These are phyloP conservation scores for Zalophus californianus DNA, from an alignment of 2,797 vertebrate genomes.

Conservation along the genomic window DNA sequence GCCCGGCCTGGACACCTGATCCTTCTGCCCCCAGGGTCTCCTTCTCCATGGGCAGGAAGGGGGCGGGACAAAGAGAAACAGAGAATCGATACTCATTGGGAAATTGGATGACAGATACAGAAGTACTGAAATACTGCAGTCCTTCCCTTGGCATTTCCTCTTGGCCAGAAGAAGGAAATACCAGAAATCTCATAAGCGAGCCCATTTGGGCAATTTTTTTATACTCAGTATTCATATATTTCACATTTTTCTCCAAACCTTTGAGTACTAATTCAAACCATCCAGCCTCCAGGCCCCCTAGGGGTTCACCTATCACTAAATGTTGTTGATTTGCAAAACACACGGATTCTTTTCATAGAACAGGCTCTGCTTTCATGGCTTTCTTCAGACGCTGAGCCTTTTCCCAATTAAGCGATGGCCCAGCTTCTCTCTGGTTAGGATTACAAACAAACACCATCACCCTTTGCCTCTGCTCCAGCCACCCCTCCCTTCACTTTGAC, in stretches of 20 bases:
- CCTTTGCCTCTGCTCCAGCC: constrained; percentile 43
- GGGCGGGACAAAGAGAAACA: background rate
- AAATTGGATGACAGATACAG: constrained; percentile 69
- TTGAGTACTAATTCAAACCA: constrained; percentile 79
- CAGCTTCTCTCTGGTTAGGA: constrained; percentile 79
- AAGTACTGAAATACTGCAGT: constrained; percentile 71
- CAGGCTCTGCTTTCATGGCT: constrained; percentile 67
- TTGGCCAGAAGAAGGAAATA: constrained; percentile 80
- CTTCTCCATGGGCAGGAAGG: background rate
- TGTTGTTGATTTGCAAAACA: constrained; percentile 82
- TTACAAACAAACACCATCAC: constrained; percentile 81
- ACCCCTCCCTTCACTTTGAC: constrained; percentile 71
- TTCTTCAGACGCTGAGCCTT: constrained; percentile 77
- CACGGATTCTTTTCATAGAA: constrained; percentile 72
- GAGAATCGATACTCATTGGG: constrained; percentile 58
- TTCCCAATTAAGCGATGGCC: constrained; percentile 81
- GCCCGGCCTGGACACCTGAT: background rate
- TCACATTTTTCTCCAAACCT: constrained; percentile 71
- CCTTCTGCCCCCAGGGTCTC: background rate
- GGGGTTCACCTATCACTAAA: constrained; percentile 79
- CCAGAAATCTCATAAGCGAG: constrained; percentile 81
- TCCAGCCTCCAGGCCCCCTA: constrained; percentile 32
- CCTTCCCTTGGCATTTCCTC: constrained; percentile 75
- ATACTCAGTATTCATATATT: constrained; percentile 70
- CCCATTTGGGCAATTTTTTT: constrained; percentile 66